Conservation (phyloP, 2,888 invertebrate genomes). For the Eremobia ochroleuca region DNA sequence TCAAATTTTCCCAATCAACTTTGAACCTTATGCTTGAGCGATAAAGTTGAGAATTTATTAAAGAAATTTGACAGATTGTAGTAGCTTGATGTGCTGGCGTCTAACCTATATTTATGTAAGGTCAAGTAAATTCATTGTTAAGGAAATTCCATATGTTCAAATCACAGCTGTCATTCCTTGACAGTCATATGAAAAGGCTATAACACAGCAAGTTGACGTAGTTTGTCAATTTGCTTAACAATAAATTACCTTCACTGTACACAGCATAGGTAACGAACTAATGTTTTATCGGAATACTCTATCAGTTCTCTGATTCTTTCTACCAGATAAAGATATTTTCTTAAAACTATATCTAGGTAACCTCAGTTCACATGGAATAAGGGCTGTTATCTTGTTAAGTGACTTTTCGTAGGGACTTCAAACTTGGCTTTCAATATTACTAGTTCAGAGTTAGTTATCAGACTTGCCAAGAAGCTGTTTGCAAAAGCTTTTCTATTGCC, state of each 20-base stretch:
- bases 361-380: conserved; percentile 12
- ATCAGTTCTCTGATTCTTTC: background rate
- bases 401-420: conserved; percentile 10
- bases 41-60: no score
- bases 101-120: background rate
- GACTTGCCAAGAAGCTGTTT: conserved; percentile 6
- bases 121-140: background rate
- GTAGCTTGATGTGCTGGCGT: no score
- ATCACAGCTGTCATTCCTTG: background rate
- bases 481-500: background rate
- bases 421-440: conserved; percentile 30
- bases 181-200: background rate
- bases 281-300: background rate
- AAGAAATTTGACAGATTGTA: no score
- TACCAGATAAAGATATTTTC: conserved; percentile 16
- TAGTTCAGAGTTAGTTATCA: conserved; percentile 17
- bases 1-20: no score
- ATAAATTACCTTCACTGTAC: background rate
- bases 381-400: conserved; percentile 37
- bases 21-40: no score
- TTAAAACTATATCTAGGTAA: background rate
- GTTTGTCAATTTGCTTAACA: background rate
- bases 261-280: conserved; percentile 13
- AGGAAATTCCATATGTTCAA: background rate
- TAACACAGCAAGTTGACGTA: background rate